These are phyloP conservation scores for Ancistrus triradiatus DNA, from an alignment of 2,113 vertebrate genomes.

Conservation along the genomic window DNA sequence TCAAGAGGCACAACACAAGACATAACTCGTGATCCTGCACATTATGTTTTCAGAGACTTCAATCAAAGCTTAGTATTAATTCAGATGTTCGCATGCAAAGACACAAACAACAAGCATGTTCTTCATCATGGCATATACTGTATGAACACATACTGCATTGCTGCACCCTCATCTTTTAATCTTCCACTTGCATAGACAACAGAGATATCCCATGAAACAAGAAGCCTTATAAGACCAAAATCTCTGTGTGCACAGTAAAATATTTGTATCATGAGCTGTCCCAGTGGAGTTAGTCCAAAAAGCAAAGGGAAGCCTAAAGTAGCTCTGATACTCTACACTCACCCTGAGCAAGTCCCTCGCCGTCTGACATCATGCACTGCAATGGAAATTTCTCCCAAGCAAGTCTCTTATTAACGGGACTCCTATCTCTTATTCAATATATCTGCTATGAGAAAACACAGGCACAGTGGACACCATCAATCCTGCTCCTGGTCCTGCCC, in stretches of 20 bases:
- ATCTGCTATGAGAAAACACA: conserved; percentile 15
- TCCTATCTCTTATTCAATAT: conserved; percentile 3
- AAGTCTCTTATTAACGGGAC: background rate
- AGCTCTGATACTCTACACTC: conserved; percentile 56
- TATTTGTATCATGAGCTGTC: conserved; percentile 58
- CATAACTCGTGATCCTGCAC: background rate
- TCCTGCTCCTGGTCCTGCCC: conserved; percentile 33
- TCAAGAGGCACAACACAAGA: conserved; percentile 22
- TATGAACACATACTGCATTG: no score
- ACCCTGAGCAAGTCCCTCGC: conserved; percentile 87
- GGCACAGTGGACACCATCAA: conserved; percentile 42
- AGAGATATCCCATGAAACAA: conserved; percentile 14
- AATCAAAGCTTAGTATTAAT: background rate
- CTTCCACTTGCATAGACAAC: conserved; percentile 12
- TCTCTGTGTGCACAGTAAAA: conserved; percentile 45
- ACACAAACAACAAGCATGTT: background rate
- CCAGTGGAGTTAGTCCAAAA: conserved; percentile 52
- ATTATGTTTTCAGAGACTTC: no score
- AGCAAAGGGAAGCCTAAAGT: conserved; percentile 19
- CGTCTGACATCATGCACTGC: conserved; percentile 84
- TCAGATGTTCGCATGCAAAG: background rate
- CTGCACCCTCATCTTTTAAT: no score
- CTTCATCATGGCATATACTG: no score
- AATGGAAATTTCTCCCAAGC: conserved; percentile 27
- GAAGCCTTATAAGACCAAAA: conserved; percentile 64